Evolutionary conservation across 2,888 invertebrate species (phyloP).

Genomic region (Coenonympha glycerion): DNA sequence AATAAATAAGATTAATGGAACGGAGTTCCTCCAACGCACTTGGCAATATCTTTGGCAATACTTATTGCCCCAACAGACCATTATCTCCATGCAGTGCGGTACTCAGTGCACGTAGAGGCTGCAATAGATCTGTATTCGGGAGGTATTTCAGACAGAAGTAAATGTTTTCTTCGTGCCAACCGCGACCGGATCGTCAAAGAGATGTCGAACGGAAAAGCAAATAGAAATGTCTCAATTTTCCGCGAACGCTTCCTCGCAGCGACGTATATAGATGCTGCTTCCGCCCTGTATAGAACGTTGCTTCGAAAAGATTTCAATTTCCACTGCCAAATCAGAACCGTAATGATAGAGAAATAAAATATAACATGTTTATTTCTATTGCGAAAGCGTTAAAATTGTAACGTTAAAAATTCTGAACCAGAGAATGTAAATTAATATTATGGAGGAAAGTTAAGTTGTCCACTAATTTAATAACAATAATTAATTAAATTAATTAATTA

Average conservation of each 20-base stretch:
- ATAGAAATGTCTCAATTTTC: conserved; percentile 72
- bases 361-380: not conserved
- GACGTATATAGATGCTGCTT: conserved; percentile 28
- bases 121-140: conserved; percentile 14
- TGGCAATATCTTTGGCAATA: not conserved
- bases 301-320: conserved; percentile 42
- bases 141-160: conserved; percentile 37
- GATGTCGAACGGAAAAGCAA: conserved; percentile 63
- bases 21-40: not conserved
- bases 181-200: conserved; percentile 39
- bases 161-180: conserved; percentile 38
- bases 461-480: no score
- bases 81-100: conserved; percentile 2
- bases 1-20: no score
- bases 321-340: conserved; percentile 16
- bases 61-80: not conserved
- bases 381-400: not conserved
- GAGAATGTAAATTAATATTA: no score
- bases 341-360: conserved; percentile 3
- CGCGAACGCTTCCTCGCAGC: conserved; percentile 50
- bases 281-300: conserved; percentile 29
- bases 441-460: no score
- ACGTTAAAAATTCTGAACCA: no score
- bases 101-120: conserved; percentile 8
- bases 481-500: no score